phyloP scores from a whole-genome alignment of 2,113 vertebrate genomes.

The Nanger granti region DNA sequence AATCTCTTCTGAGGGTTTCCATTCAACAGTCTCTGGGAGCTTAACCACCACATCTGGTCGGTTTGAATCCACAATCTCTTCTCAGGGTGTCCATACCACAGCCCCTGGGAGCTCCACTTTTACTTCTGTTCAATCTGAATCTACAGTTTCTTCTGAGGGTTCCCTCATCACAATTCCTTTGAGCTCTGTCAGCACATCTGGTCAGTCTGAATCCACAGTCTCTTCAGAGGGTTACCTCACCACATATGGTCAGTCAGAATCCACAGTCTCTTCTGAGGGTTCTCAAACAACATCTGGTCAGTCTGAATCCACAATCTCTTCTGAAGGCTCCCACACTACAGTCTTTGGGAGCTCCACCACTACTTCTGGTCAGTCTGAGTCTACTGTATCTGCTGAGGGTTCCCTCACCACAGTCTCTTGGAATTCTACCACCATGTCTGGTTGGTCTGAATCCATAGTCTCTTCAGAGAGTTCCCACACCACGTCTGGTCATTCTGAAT shows the following conservation, averaged over 20 bases:
- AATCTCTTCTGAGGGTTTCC: background rate
- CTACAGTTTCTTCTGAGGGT: background rate
- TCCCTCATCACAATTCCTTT: background rate
- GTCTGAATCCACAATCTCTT: background rate
- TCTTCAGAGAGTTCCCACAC: background rate
- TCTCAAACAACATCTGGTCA: background rate
- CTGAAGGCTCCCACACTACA: background rate
- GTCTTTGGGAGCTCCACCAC: background rate
- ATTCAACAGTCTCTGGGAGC: background rate
- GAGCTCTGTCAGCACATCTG: background rate
- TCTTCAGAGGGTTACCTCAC: background rate
- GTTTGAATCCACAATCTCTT: background rate
- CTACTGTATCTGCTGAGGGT: background rate
- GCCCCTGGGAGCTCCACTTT: background rate
- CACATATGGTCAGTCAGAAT: background rate
- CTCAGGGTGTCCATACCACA: background rate
- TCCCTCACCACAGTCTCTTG: background rate
- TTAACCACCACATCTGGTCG: background rate
- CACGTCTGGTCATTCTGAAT: background rate
- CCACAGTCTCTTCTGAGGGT: background rate
- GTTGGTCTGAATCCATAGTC: background rate
- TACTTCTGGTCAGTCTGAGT: background rate
- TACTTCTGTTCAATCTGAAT: background rate
- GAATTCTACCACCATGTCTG: accelerated
- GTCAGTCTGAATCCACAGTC: background rate